Percentiles rank a stretch among this genome's conserved stretches.
phyloP scores from a whole-genome alignment of 2,113 vertebrate species.

The Cyanoramphus novaezelandiae region DNA sequence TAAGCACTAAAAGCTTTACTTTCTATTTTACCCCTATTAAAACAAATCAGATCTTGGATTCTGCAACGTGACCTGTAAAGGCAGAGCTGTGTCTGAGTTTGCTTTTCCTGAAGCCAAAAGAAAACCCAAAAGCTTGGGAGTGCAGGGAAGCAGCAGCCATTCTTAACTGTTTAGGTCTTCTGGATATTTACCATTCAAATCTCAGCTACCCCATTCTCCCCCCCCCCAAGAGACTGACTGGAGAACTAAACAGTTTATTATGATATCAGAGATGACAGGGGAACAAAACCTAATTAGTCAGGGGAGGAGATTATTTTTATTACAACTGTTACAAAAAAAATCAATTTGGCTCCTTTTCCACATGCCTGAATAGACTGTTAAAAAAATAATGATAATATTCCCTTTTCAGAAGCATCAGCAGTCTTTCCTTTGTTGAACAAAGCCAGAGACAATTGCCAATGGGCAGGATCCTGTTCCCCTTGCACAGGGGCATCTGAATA shows the following conservation, averaged over 20 bases:
- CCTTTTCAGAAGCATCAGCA: neutral
- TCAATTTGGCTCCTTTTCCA: neutral
- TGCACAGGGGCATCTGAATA: neutral
- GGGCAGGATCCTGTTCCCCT: neutral
- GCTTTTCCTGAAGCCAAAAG: neutral
- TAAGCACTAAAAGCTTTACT: neutral
- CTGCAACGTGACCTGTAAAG: neutral
- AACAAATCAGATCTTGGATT: neutral
- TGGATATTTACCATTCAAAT: neutral
- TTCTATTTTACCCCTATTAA: neutral
- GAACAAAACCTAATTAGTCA: constrained; percentile 18
- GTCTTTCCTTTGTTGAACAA: neutral
- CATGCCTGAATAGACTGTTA: neutral
- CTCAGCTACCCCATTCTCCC: neutral
- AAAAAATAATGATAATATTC: neutral
- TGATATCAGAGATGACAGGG: constrained; percentile 35
- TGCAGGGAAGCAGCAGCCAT: neutral
- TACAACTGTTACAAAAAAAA: neutral
- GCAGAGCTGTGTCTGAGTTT: neutral
- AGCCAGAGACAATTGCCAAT: neutral
- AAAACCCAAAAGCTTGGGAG: neutral
- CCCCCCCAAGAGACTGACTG: neutral
- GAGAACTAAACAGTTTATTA: constrained; percentile 2
- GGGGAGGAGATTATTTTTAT: constrained; percentile 8
- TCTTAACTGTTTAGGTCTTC: neutral